Evolutionary conservation across 2,888 invertebrate genomes (phyloP).

Genomic region (Matsumyia berberina): DNA sequence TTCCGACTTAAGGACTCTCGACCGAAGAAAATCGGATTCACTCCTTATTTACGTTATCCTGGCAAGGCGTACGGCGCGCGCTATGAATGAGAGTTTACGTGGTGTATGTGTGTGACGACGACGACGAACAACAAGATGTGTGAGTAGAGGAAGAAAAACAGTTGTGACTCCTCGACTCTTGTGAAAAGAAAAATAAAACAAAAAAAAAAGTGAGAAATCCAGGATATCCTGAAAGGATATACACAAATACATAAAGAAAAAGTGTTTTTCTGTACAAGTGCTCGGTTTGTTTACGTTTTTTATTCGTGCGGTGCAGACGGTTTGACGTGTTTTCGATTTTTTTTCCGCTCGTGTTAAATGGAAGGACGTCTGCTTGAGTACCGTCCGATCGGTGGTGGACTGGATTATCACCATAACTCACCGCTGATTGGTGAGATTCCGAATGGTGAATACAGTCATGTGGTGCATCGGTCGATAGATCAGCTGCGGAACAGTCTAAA

Average conservation of each 20-base stretch:
- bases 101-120: slow-evolving; percentile 53
- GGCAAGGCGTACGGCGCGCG: slow-evolving; percentile 23
- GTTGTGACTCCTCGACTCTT: slow-evolving; percentile 69
- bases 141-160: slow-evolving; percentile 71
- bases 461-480: slow-evolving; percentile 88
- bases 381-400: slow-evolving; percentile 86
- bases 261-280: slow-evolving; percentile 68
- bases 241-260: slow-evolving; percentile 74
- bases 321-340: slow-evolving; percentile 34
- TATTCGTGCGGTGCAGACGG: slow-evolving; percentile 48
- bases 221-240: slow-evolving; percentile 80
- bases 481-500: slow-evolving; percentile 87
- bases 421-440: slow-evolving; percentile 89
- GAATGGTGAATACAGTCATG: slow-evolving; percentile 87
- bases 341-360: slow-evolving; percentile 81
- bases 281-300: slow-evolving; percentile 77
- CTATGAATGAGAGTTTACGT: slow-evolving; percentile 63
- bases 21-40: slow-evolving; percentile 63
- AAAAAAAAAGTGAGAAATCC: slow-evolving; percentile 74
- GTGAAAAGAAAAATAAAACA: slow-evolving; percentile 61
- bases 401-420: slow-evolving; percentile 88
- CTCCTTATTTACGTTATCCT: slow-evolving; percentile 66
- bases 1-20: slow-evolving; percentile 58
- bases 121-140: slow-evolving; percentile 67
- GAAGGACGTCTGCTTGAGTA: slow-evolving; percentile 86